A percentile compares a stretch with the other conserved stretches of the same genome.
Evolutionary conservation across 1,140 invertebrate species (phyloP).

Genomic region (Brachionus calyciflorus): DNA sequence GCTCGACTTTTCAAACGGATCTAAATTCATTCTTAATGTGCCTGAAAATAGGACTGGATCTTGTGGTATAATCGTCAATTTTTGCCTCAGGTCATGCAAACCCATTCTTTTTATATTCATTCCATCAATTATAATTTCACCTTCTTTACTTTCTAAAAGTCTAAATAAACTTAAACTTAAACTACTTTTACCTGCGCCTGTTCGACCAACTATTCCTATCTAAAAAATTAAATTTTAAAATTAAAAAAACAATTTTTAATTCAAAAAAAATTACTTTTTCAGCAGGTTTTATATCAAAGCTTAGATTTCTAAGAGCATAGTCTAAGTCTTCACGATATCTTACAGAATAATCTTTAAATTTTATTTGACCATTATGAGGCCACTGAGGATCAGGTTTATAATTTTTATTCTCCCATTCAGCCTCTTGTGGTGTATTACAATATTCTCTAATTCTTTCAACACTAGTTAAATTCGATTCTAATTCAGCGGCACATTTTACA

Average conservation of each 20-base stretch:
- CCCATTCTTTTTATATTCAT: conserved; percentile 68
- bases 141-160: conserved; percentile 62
- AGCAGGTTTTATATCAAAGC: conserved; percentile 50
- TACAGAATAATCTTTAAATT: conserved; percentile 60
- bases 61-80: conserved; percentile 82
- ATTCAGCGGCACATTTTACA: conserved; percentile 89
- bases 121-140: conserved; percentile 68
- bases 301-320: conserved; percentile 52
- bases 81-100: conserved; percentile 69
- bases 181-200: conserved; percentile 85
- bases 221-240: conserved; percentile 49
- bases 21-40: conserved; percentile 67
- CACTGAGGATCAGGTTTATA: conserved; percentile 60
- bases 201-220: conserved; percentile 75
- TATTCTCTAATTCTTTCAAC: conserved; percentile 97
- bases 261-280: conserved; percentile 59
- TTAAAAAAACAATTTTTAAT: background rate
- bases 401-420: conserved; percentile 50
- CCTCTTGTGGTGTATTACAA: conserved; percentile 70
- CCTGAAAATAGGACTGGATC: conserved; percentile 85
- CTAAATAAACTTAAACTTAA: conserved; percentile 65
- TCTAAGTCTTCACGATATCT: conserved; percentile 54
- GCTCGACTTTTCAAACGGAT: conserved; percentile 67
- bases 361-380: conserved; percentile 64
- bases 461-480: conserved; percentile 96